Evolutionary conservation across 2,888 invertebrate genomes (phyloP).

Genomic region (Fragum whitleyi): DNA sequence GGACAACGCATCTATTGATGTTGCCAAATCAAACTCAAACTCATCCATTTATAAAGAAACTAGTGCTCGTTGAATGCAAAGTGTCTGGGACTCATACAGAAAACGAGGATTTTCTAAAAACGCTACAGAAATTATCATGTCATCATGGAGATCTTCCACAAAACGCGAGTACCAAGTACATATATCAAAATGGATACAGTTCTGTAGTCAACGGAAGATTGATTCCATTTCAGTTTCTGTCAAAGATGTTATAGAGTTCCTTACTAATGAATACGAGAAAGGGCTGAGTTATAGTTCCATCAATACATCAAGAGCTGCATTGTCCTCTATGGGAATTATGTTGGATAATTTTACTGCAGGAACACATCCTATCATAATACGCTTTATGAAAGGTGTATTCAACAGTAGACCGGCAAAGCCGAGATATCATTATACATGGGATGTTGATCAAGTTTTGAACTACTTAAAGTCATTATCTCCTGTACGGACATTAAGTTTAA

Average conservation of each 20-base stretch:
- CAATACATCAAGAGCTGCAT: constrained; percentile 46
- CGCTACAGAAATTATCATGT: constrained; percentile 42
- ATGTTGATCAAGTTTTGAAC: too few species aligned
- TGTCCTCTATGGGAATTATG: constrained; percentile 46
- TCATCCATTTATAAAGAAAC: constrained; percentile 40
- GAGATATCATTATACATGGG: background rate
- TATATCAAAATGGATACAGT: constrained; percentile 61
- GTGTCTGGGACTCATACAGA: constrained; percentile 16
- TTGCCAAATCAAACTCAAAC: background rate
- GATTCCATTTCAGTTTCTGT: constrained; percentile 49
- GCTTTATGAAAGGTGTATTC: constrained; percentile 55
- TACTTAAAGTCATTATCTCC: constrained; percentile 21
- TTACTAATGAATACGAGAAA: constrained; percentile 29
- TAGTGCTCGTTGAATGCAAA: constrained; percentile 39
- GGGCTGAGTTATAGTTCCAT: constrained; percentile 54
- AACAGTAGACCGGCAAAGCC: constrained; percentile 27
- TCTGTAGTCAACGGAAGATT: constrained; percentile 52
- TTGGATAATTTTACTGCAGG: constrained; percentile 29
- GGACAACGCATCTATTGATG: background rate
- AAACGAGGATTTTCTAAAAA: constrained; percentile 34
- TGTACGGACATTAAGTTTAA: constrained; percentile 26
- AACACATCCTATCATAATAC: constrained; percentile 46
- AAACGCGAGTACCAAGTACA: constrained; percentile 52
- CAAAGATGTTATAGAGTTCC: constrained; percentile 50
- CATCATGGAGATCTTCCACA: constrained; percentile 51